These are phyloP conservation scores for Labia minor DNA, from an alignment of 2,888 invertebrate species.

Conservation along the genomic window DNA sequence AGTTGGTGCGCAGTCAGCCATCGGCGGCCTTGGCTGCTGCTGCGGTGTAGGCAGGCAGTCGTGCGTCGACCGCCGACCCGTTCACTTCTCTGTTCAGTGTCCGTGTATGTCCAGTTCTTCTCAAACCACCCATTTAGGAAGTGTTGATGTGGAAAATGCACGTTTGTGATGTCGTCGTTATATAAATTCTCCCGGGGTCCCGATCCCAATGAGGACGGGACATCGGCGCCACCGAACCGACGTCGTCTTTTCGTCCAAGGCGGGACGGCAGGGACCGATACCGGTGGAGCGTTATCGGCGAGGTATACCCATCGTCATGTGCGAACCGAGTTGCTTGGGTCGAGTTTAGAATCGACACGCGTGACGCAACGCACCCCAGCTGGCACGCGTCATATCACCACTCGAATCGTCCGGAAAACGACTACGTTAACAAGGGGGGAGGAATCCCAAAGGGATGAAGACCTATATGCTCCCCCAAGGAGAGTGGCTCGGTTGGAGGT, in stretches of 20 bases:
- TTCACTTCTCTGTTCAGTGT: neutral
- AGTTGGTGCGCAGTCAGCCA: neutral
- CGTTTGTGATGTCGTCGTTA: constrained; percentile 38
- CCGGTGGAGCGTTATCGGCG: constrained; percentile 52
- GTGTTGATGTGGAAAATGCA: no score
- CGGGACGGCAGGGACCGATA: constrained; percentile 50
- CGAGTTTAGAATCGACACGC: constrained; percentile 72
- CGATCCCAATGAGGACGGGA: neutral
- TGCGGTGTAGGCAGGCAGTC: constrained; percentile 16
- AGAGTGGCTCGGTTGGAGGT: constrained; percentile 34
- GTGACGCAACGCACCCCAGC: constrained; percentile 67
- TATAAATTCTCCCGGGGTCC: constrained; percentile 1
- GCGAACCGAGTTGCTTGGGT: constrained; percentile 74
- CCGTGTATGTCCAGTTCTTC: neutral
- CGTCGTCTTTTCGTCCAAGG: constrained; percentile 68
- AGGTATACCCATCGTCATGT: constrained; percentile 71
- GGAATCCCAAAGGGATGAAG: constrained; percentile 37
- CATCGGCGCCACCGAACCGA: constrained; percentile 32
- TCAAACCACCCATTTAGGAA: no score
- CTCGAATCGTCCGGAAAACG: constrained; percentile 76
- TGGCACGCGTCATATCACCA: constrained; percentile 72
- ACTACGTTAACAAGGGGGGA: constrained; percentile 80
- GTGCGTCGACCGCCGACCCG: constrained; percentile 14
- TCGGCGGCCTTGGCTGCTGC: constrained; percentile 14
- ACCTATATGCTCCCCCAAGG: constrained; percentile 38